Evolutionary conservation across 64 coral and sea anemone species (phyloP), one percentile per base, ranked within the genome.

Genomic region (Montipora foliosa): DNA sequence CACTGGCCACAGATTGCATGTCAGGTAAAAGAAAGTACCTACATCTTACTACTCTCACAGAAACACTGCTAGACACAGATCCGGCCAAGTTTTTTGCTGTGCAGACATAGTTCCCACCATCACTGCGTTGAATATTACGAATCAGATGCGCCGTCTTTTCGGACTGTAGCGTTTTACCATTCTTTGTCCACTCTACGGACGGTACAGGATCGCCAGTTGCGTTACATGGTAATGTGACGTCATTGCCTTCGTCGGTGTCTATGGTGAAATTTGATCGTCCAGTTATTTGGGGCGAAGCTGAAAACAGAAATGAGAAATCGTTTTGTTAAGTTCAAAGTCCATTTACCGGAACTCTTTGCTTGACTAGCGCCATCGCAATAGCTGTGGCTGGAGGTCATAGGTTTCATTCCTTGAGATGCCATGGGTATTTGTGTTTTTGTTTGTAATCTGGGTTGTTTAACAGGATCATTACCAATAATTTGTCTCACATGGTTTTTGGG

Each of bases 1-100:
- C 44, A 45, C 21, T 76, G 10, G 0, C 52, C 10, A 55, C 52
- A 55, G 52, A 55, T 55, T 55, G 22, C 45, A 76, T 1, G 24
- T 76, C 11, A 44, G 45, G 17, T 29, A 10, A 15, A n/a, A 71
- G 4, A 11, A 17, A 48, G 5, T 21, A 68, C 88, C 79, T 80
- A 90, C 88, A 90, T 90, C 75, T 37, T 49, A 80, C 9, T 49
- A 90, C 47, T 80, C 59, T 79, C 13, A 90, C 75, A 12, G 15
- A 19, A 15, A 66, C 17, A 1, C 76, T 69, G 20, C 51, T 47
- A 52, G 75, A 80, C 0, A 1, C 59, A 4, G 45, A 4, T 47
- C 88, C 88, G 45, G 59, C 88, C 66, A 4, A 0, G 45, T 80
- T 90, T 48, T 12, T 68, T 1, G 88, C 88, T 64, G 24, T 90